Conservation (phyloP, 2,888 invertebrate genomes). For the Diarsia dahlii region DNA sequence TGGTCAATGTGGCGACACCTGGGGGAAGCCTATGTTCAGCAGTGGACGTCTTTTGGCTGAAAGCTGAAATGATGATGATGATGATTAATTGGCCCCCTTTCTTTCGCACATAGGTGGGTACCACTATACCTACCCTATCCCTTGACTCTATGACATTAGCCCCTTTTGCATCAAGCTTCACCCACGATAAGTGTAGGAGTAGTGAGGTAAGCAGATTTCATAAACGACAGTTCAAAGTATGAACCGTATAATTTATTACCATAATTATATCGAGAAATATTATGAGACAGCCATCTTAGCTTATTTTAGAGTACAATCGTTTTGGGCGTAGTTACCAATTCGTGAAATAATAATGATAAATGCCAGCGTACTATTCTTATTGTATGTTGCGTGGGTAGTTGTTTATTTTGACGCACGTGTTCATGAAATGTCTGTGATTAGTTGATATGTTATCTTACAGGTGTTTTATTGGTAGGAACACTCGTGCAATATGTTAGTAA, state of each 20-base stretch:
- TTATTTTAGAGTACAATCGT: constrained; percentile 16
- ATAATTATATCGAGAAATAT: constrained; percentile 24
- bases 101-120: background rate
- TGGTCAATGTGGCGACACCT: too few relatives aligned
- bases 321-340: constrained; percentile 4
- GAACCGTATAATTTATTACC: constrained; percentile 23
- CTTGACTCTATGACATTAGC: background rate
- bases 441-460: background rate
- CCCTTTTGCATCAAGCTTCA: background rate
- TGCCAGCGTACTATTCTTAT: background rate
- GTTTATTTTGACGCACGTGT: background rate
- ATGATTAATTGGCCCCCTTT: background rate
- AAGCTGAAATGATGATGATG: too few relatives aligned
- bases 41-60: too few relatives aligned
- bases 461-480: background rate
- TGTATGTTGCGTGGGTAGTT: constrained; percentile 24
- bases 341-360: constrained; percentile 30
- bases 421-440: background rate
- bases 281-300: background rate
- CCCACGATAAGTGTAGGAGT: constrained; percentile 14
- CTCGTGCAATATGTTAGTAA: too few relatives aligned
- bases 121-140: background rate
- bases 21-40: too few relatives aligned
- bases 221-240: background rate
- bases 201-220: constrained; percentile 2